Base-by-base conservation (phyloP, 2,113 vertebrate species). In the Syrmaticus mikado region DNA sequence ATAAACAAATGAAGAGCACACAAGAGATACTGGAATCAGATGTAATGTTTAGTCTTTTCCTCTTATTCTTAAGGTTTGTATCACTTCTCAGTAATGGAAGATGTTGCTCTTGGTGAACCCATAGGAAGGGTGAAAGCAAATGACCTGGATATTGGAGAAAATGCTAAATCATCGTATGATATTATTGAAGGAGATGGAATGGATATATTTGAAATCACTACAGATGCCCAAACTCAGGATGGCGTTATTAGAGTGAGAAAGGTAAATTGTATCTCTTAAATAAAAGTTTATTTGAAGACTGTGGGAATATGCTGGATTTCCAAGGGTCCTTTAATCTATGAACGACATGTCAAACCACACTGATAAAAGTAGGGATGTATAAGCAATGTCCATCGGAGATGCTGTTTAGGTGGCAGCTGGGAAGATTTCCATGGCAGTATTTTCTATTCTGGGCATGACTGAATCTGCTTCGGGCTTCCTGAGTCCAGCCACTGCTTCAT, bases 151-250 rank as follows among this genome's bases (percentile, higher is more conserved):
- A 98, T 98, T 58, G 99, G 99, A 22, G 99, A 99, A 77, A 99
- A 99, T 58, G 98, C 98, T 28, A 99, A 98, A 89, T 99, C 99
- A 0, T 98, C 98, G 1, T 99, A 99, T 95, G 98, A 97, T 94
- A 99, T 99, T 84, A 98, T 99, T 71, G 98, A 99, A 88, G 99
- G 99, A 85, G 99, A 99, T 41, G 99, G 99, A 64, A 98, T 97
- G 82, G 98, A 98, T 75, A 76, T 98, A 27, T 99, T 99, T 96
- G 99, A 99, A 97, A 99, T 99, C 58, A 93, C 98, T 12, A 98
- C 98, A 3, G 99, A 99, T 89, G 17, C 97, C 27, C 98, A 99
- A 92, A 98, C 98, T 46, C 99, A 99, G 93, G 99, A 99, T 30
- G 99, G 99, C 76, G 96, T 99, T 90, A 98, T 99, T 57, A 98